Conservation (phyloP, 2,888 invertebrate species). For the Geotrupes spiniger region DNA sequence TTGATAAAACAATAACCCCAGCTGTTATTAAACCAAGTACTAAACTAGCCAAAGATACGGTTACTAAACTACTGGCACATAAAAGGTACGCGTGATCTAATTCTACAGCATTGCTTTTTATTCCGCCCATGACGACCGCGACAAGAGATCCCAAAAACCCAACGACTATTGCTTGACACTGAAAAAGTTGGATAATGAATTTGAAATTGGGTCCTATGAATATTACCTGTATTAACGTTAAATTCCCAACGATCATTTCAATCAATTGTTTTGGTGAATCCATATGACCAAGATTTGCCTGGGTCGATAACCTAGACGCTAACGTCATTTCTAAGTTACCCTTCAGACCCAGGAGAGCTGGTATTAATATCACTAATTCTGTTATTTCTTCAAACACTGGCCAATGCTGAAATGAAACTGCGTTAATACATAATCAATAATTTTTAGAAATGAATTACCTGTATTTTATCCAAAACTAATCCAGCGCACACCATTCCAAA, state of each 20-base stretch:
- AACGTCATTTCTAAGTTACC: conserved; percentile 84
- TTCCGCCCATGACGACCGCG: conserved; percentile 66
- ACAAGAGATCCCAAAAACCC: conserved; percentile 69
- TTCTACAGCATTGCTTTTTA: conserved; percentile 61
- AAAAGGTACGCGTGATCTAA: conserved; percentile 67
- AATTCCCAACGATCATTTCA: conserved; percentile 68
- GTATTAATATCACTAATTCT: conserved; percentile 72
- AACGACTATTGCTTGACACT: conserved; percentile 70
- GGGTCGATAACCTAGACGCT: conserved; percentile 75
- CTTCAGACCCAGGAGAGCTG: conserved; percentile 74
- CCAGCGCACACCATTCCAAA: conserved; percentile 79
- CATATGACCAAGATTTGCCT: conserved; percentile 75
- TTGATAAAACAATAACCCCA: conserved; percentile 67
- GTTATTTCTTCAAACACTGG: conserved; percentile 65
- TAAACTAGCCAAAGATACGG: conserved; percentile 74
- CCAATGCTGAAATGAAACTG: conserved; percentile 66
- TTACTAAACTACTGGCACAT: conserved; percentile 71
- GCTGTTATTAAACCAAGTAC: conserved; percentile 70
- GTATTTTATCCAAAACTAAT: conserved; percentile 68
- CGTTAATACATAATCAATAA: no score
- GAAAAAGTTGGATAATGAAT: conserved; percentile 35
- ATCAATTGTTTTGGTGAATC: conserved; percentile 63
- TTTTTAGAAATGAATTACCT: conserved; percentile 49
- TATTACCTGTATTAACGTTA: conserved; percentile 69
- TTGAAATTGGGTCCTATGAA: background rate